Evolutionary conservation across 2,797 vertebrate genomes (phyloP).

Genomic region (Hylomyscus alleni): DNA sequence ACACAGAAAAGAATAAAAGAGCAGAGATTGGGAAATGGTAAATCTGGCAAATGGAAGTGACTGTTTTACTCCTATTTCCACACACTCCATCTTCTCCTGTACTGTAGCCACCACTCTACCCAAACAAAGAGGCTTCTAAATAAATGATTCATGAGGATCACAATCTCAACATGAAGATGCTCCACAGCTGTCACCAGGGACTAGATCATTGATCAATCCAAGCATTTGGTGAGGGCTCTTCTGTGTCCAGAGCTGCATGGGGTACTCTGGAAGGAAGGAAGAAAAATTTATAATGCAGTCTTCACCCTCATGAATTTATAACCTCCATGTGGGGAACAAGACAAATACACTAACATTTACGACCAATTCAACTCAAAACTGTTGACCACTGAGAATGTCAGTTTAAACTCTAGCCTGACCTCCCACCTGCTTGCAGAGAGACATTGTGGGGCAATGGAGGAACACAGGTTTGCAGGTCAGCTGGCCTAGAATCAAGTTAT

Average conservation of each 20-base stretch:
- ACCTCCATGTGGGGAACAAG: constrained; percentile 41
- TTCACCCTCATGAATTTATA: constrained; percentile 64
- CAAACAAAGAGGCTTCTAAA: constrained; percentile 35
- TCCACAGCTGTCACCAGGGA: constrained; percentile 56
- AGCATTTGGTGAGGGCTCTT: constrained; percentile 22
- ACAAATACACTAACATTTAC: constrained; percentile 30
- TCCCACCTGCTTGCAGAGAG: not conserved
- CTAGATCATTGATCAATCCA: constrained; percentile 54
- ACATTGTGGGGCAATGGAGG: not conserved
- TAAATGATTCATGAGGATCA: constrained; percentile 70
- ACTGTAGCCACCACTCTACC: not conserved
- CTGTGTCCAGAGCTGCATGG: constrained; percentile 22
- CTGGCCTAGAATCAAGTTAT: not conserved
- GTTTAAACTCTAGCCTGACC: not conserved
- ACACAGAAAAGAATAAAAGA: not conserved
- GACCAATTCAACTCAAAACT: not conserved
- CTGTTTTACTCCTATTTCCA: constrained; percentile 22
- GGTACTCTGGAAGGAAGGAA: constrained; percentile 4
- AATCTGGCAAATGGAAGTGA: not conserved
- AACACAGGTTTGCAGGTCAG: not conserved
- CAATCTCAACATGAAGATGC: constrained; percentile 31
- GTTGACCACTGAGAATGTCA: not conserved
- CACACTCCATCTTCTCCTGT: not conserved
- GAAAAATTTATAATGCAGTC: constrained; percentile 62
- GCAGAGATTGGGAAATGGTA: not conserved